Evolutionary conservation across 1,140 invertebrate genomes (phyloP).

Genomic region (Drosophila sp.): DNA sequence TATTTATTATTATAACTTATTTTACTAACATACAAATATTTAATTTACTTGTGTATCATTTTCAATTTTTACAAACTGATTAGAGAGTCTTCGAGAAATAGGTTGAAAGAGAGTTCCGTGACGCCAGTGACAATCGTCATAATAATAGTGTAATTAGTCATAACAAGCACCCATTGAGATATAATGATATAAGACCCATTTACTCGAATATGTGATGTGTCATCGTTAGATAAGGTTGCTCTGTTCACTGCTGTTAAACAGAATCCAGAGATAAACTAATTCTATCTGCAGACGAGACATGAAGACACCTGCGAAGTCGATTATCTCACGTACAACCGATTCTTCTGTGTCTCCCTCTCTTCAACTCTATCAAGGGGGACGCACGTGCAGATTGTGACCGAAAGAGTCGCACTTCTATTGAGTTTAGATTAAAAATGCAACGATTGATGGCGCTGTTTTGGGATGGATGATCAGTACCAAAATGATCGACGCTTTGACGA

Average conservation of each 20-base stretch:
- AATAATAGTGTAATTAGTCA: conserved; percentile 1
- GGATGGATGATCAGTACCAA: conserved; percentile 64
- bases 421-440: conserved; percentile 43
- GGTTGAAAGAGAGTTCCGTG: conserved; percentile 8
- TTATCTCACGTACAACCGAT: conserved; percentile 67
- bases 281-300: conserved; percentile 66
- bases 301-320: conserved; percentile 45
- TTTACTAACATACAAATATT: too few species aligned
- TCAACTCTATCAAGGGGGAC: conserved; percentile 12
- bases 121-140: conserved; percentile 10
- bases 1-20: too few species aligned
- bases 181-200: conserved; percentile 7
- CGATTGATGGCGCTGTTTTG: conserved; percentile 32
- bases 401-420: conserved; percentile 52
- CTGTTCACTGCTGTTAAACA: neutral
- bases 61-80: too few species aligned
- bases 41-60: too few species aligned
- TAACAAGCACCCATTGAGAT: conserved; percentile 8
- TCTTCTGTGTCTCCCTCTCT: conserved; percentile 45
- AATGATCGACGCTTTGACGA: conserved; percentile 57
- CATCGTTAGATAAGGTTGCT: conserved; percentile 51
- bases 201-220: conserved; percentile 46
- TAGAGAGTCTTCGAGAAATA: too few species aligned
- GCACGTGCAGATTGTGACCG: conserved; percentile 27
- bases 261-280: conserved; percentile 57